A percentile compares a stretch with the other conserved stretches of the same genome.
phyloP scores from a whole-genome alignment of 2,113 vertebrate genomes.

The Noturus placidus region DNA sequence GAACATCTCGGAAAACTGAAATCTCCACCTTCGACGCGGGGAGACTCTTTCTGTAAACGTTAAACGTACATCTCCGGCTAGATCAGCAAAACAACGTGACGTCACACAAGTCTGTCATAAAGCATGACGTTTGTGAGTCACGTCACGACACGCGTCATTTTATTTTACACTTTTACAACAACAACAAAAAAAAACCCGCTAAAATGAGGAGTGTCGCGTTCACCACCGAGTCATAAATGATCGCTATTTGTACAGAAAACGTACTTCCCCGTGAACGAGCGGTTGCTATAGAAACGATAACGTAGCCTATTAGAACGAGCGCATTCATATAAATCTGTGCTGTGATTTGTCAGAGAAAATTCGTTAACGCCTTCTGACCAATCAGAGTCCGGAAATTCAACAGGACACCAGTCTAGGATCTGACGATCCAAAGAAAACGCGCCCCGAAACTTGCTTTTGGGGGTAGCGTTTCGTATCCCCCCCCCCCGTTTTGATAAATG shows the following conservation, averaged over 20 bases:
- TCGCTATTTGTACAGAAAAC: not conserved
- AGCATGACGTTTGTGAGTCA: not conserved
- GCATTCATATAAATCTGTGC: not conserved
- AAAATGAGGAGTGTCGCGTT: too few species aligned
- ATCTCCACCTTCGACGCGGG: not conserved
- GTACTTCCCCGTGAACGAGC: not conserved
- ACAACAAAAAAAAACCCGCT: too few species aligned
- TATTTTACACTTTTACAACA: too few species aligned
- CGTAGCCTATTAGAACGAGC: not conserved
- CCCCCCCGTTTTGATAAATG: constrained; percentile 4
- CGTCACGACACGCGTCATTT: not conserved
- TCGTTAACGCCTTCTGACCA: not conserved
- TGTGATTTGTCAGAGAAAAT: not conserved
- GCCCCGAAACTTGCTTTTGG: not conserved
- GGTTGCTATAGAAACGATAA: not conserved
- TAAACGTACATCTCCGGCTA: not conserved
- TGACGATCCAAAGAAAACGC: not conserved
- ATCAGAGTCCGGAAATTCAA: not conserved
- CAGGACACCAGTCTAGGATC: not conserved
- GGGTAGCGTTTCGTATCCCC: too few species aligned
- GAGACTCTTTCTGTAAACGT: too few species aligned
- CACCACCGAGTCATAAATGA: too few species aligned
- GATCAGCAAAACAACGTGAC: not conserved
- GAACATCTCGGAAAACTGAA: not conserved
- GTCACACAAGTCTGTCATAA: not conserved